Evolutionary conservation across 2,888 invertebrate genomes (phyloP), one percentile per base, ranked within the genome.

Genomic region (Spicauda simplicius): DNA sequence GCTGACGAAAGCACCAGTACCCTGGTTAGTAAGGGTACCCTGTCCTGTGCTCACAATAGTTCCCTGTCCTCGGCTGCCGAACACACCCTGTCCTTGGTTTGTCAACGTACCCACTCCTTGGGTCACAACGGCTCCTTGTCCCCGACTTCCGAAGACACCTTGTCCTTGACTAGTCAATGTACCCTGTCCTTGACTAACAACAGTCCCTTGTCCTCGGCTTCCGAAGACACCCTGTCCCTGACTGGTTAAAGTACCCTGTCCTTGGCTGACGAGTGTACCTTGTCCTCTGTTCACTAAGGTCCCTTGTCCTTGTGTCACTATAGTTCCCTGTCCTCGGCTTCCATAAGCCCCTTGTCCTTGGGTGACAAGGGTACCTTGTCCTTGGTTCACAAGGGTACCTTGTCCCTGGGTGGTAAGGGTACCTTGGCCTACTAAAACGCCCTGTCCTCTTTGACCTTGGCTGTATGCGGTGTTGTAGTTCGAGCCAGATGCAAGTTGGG

Each of bases 211-310:
- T 45, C 45, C 45, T 45, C n/a, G 1, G n/a, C 16, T 45, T 0
- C 0, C 45, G 5, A 2, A n/a, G 8, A 5, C 7, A 6, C 45
- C 45, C 7, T 45, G 45, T 45, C 45, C 45, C n/a, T 45, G 45
- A 5, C 45, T 45, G 0, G 65, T 58, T 52, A 25, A 14, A 7
- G 55, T 14, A 14, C 68, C 68, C 19, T 63, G 62, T 8, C 68
- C 69, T 33, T 45, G 45, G 45, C 12, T 45, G 0, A 45, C 45
- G n/a, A 45, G 45, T 6, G 45, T 45, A n/a, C 45, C 45, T 5
- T 45, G 64, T 1, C 64, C 63, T 19, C 5, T 60, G 64, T 74
- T 76, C 54, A 67, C 60, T 53, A 18, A 16, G 11, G 33, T 10
- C 3, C 68, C 68, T 30, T 63, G 62, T 14, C 68, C 69, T 33